Evolutionary conservation across 2,113 vertebrate genomes (phyloP).

Genomic region (Mesocricetus auratus): DNA sequence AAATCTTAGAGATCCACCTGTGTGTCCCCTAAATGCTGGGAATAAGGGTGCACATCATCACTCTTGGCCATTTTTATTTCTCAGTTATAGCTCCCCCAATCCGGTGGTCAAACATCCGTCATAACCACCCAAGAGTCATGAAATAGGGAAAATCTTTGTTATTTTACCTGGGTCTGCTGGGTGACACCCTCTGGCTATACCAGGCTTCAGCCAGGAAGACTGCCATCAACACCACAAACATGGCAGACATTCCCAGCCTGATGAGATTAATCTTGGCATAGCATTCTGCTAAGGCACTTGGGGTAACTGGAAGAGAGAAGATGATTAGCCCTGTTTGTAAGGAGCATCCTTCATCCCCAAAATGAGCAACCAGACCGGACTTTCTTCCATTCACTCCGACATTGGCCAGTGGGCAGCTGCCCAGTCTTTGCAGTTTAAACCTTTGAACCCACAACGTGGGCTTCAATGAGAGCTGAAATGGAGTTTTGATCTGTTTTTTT

Average conservation of each 20-base stretch:
- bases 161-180: background rate
- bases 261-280: background rate
- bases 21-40: background rate
- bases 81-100: background rate
- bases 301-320: background rate
- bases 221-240: background rate
- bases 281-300: fast-evolving
- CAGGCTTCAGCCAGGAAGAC: conserved; percentile 24
- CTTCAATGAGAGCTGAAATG: background rate
- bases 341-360: background rate
- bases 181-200: background rate
- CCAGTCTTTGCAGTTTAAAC: background rate
- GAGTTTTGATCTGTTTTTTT: background rate
- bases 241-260: background rate
- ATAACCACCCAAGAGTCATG: too few species aligned
- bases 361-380: fast-evolving
- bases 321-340: background rate
- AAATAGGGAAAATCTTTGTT: background rate
- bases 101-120: too few species aligned
- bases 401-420: background rate
- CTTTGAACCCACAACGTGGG: background rate
- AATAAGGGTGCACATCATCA: background rate
- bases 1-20: background rate
- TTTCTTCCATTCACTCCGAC: too few species aligned
- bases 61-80: background rate